Conservation (phyloP, 2,113 vertebrate genomes). For the Corythornis madagascariensis region DNA sequence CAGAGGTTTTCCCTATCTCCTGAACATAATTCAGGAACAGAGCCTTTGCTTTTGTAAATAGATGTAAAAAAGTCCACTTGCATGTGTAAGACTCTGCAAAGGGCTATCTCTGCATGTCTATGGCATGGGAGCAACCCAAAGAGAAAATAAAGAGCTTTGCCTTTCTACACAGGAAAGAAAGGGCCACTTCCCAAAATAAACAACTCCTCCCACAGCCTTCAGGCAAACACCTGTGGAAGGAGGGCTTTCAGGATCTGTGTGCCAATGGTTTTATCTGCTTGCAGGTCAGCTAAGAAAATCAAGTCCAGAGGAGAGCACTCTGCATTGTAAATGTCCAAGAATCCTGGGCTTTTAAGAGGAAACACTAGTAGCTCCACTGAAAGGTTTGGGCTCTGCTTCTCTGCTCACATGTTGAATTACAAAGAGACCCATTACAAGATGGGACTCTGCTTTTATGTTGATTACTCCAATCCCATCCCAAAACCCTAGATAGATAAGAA, state of each 20-base stretch:
- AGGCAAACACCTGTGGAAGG: constrained; percentile 35
- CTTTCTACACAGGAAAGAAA: not conserved
- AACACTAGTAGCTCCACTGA: not conserved
- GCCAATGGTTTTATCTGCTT: constrained; percentile 1
- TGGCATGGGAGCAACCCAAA: not conserved
- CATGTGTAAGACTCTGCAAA: not conserved
- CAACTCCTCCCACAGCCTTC: not conserved
- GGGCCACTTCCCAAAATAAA: not conserved
- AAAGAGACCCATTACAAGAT: not conserved
- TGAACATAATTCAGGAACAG: not conserved
- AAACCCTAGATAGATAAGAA: not conserved
- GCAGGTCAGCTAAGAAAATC: constrained; percentile 22
- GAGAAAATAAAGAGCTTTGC: not conserved
- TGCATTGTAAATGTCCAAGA: not conserved
- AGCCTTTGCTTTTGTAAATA: not conserved
- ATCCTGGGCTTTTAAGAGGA: not conserved
- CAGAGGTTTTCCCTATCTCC: not conserved
- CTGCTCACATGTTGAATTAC: not conserved
- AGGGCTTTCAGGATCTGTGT: not conserved
- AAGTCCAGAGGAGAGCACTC: not conserved
- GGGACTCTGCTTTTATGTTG: not conserved
- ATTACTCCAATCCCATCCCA: not conserved
- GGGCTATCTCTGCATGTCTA: not conserved
- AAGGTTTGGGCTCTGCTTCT: constrained; percentile 6
- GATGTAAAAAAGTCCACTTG: not conserved